phyloP scores from a whole-genome alignment of 2,888 invertebrate species.

The Tinea semifulvella region DNA sequence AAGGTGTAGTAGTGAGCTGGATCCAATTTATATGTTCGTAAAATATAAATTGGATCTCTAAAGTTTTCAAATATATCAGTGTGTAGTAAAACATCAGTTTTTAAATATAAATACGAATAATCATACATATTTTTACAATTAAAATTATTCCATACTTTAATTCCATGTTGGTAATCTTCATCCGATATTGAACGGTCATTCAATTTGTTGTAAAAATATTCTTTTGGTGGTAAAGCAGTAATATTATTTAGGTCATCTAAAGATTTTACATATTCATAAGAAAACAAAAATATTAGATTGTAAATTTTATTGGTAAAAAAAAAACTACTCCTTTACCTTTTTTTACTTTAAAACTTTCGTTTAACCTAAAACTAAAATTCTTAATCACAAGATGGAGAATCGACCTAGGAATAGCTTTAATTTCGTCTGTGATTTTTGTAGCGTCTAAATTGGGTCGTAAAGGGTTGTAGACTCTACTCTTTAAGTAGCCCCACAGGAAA shows the following conservation, averaged over 20 bases:
- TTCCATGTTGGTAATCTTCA: constrained; percentile 23
- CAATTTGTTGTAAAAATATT: constrained; percentile 19
- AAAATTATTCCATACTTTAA: constrained; percentile 26
- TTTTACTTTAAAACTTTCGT: too few relatives aligned
- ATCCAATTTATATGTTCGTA: constrained; percentile 23
- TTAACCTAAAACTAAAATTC: too few relatives aligned
- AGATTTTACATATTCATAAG: constrained; percentile 22
- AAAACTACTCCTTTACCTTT: too few relatives aligned
- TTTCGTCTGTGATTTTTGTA: too few relatives aligned
- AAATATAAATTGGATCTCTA: too few relatives aligned
- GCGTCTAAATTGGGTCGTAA: too few relatives aligned
- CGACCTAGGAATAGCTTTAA: too few relatives aligned
- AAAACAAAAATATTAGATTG: too few relatives aligned
- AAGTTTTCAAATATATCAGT: constrained; percentile 32
- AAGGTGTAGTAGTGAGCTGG: constrained; percentile 17
- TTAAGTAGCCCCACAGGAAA: too few relatives aligned
- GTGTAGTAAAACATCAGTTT: constrained; percentile 28
- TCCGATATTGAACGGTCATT: constrained; percentile 17
- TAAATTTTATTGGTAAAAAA: too few relatives aligned
- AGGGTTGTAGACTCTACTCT: too few relatives aligned
- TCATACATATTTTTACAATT: constrained; percentile 23
- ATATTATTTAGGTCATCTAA: constrained; percentile 19
- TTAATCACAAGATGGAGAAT: too few relatives aligned
- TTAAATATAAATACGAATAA: constrained; percentile 28
- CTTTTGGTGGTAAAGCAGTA: constrained; percentile 19